Evolutionary conservation across 2,797 vertebrate species (phyloP), one percentile per base, ranked within the genome.

Genomic region (Amphiprion clarkii): DNA sequence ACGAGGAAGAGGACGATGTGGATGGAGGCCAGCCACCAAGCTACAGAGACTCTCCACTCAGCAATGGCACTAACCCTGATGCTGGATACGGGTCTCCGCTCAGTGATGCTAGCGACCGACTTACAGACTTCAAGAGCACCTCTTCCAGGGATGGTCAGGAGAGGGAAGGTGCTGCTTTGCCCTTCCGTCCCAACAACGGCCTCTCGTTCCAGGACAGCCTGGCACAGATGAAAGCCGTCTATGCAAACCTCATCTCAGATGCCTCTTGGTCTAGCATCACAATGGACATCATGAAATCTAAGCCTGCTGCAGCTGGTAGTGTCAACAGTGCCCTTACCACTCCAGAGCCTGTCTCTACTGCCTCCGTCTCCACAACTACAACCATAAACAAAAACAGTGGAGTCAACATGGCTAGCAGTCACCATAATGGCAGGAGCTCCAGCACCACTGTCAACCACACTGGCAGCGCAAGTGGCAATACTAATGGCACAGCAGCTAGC

Each of bases 221-320:
- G 95, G 97, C 98, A 42, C 97, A 99, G 92, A 99, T 99, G 96
- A 99, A 99, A 95, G 98, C 98, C 25, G 97, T 98, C 92, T 99
- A 99, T 93, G 97, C 98, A 92, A 99, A 99, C 94, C 94, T 99
- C 84, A 96, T 99, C 91, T 99, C 98, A 16, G 97, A 99, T 89
- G 96, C 97, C 93, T 99, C 97, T 94, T 99, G 98, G 98, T 98
- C 98, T 82, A 97, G 95, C 95, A 94, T 99, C 83, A 96, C 97
- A 68, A 94, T 98, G 95, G 97, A 98, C 91, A 94, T 96, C 75
- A 95, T 95, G 92, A 95, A 95, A 89, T 94, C 97, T 62, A 99
- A 99, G 93, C 96, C 97, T 78, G 93, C 96, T 75, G 89, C 93
- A 53, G 89, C 88, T 49, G 91, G 95, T 85, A 93, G 93, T 93